Evolutionary conservation across 30 jellyfish, hydroid and myxozoan species (phyloP), one percentile per base, ranked within the genome.

Genomic region (Aurelia aurita): DNA sequence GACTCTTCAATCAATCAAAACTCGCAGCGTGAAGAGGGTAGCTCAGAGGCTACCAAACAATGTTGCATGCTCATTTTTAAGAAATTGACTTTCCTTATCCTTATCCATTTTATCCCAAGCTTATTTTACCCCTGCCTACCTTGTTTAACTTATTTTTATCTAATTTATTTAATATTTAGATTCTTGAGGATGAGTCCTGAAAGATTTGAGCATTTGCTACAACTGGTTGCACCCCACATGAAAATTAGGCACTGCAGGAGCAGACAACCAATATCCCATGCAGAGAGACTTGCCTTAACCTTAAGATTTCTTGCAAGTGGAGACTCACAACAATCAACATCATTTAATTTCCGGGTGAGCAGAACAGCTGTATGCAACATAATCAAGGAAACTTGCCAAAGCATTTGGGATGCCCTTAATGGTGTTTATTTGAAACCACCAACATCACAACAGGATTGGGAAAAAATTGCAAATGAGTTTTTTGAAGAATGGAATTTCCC

Each of bases 201-300:
- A 57, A 10, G 87, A 53, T 75, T 75, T 53, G 77, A 75, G 77
- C 87, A 75, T 75, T 28, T 75, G 68, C 23, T 49, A 3, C 58
- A 27, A 31, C 80, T 75, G 5, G 87, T 75, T 34, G 87, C 60
- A 2, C 87, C 87, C 29, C 6, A 35, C 32, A 53, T 75, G 76
- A 16, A 57, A 34, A 53, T 18, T 6, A 55, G 27, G 77, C 76
- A 75, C n/a, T 72, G 84, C 84, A 46, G 84, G 49, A 72, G 84
- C 70, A 46, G 84, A 44, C 47, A 18, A 20, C 69, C 49, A 58
- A 75, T 75, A 35, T 51, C 87, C 26, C 21, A 28, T 57, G 79
- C 74, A 6, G 87, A 75, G 34, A 75, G 77, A 57, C 77, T 75
- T 53, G 87, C 87, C 58, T 57, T 49, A 43, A 75, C 87, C 55